These are phyloP conservation scores for Stictonetta naevosa DNA, from an alignment of 2,113 vertebrate species.

Conservation along the genomic window DNA sequence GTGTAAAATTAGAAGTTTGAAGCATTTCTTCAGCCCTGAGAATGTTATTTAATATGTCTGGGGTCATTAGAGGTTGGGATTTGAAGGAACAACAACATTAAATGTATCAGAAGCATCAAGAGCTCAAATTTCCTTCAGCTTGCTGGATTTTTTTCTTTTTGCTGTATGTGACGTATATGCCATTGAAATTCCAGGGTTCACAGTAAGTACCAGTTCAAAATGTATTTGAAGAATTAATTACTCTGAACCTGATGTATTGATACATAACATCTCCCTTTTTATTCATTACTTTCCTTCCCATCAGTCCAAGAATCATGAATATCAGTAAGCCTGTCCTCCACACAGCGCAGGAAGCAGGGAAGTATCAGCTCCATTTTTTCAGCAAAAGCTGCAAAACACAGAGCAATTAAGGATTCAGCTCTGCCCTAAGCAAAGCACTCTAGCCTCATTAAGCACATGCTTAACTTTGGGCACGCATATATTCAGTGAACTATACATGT, in stretches of 20 bases:
- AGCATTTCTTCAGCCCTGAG: conserved; percentile 8
- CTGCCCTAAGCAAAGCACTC: conserved; percentile 31
- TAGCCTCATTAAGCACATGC: conserved; percentile 67
- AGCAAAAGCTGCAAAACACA: conserved; percentile 25
- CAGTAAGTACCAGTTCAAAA: background rate
- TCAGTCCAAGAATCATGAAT: background rate
- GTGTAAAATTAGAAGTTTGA: conserved; percentile 38
- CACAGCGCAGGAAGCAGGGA: conserved; percentile 30
- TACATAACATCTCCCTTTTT: background rate
- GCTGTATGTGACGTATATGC: background rate
- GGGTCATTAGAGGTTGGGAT: conserved; percentile 55
- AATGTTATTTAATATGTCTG: conserved; percentile 59
- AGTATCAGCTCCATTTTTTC: background rate
- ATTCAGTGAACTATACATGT: conserved; percentile 50
- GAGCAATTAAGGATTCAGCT: conserved; percentile 39
- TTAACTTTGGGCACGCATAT: conserved; percentile 51
- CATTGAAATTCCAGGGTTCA: background rate
- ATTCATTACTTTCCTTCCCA: background rate
- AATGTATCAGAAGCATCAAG: conserved; percentile 47
- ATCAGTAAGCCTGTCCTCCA: conserved; percentile 10
- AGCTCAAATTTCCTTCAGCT: conserved; percentile 34
- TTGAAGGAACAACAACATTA: conserved; percentile 57
- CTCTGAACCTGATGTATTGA: background rate
- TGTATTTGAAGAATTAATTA: conserved; percentile 10
- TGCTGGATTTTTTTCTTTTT: background rate